Base-by-base conservation (phyloP, 1,140 invertebrate genomes). In the Apis cerana region DNA sequence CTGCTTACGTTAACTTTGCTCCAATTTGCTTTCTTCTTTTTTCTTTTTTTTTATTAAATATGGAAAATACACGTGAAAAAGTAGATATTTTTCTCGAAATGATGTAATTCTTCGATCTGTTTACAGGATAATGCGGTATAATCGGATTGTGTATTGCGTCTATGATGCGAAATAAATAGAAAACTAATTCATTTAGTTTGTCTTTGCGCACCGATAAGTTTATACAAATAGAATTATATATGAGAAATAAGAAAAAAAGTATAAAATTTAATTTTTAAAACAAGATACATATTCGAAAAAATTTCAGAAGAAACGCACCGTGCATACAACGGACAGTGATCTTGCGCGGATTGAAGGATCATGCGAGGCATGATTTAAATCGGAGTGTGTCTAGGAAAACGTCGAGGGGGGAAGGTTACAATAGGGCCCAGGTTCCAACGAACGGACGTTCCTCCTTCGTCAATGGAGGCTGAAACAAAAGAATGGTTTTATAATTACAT, bases 401-500 rank as follows among this genome's bases (percentile, higher is more conserved):
- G 83, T 81, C 54, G 65, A 27, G 27, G 33, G 33, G 13, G 15
- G 4, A n/a, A n/a, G 4, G 33, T 43, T n/a, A 87, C 82, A 88
- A 88, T 88, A 68, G 70, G 61, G 48, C 21, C 58, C 48, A 64
- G 67, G 56, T 78, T 58, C 23, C 75, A 50, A 50, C 77, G 69
- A 68, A 80, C 72, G 84, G 72, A 74, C 80, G 68, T 83, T 82
- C 83, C 59, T 75, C 67, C 80, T 67, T 58, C 80, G 69, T 88
- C 80, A 85, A 83, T 83, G 77, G 82, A 65, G 56, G 65, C 23
- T 76, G 86, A 85, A 85, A 88, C 87, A 88, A 88, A 88, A 67
- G 86, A 80, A 85, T 74, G 77, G 87, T 88, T 88, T 88, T 85
- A 88, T 79, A 88, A 83, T 88, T 88, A 87, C 86, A 85, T 88